phyloP scores from a whole-genome alignment of 2,888 invertebrate genomes.

The Epinotia ramella region DNA sequence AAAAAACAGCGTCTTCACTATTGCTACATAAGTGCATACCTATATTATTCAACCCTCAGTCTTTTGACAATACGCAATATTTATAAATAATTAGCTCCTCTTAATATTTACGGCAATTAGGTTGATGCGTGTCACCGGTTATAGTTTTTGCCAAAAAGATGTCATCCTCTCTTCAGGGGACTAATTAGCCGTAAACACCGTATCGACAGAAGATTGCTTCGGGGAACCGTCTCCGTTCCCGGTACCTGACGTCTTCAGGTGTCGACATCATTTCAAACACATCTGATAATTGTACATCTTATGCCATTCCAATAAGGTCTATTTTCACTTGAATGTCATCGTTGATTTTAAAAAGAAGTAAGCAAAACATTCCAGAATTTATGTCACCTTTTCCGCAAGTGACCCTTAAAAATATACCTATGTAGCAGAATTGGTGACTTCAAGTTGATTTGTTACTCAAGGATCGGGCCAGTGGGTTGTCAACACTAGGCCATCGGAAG shows the following conservation, averaged over 20 bases:
- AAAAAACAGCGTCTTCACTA: not conserved
- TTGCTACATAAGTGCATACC: not conserved
- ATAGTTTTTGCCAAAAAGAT: slow-evolving; percentile 54
- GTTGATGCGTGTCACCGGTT: slow-evolving; percentile 24
- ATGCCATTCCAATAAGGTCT: not conserved
- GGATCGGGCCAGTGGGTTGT: not conserved
- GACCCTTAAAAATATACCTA: not conserved
- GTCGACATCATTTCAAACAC: slow-evolving; percentile 24
- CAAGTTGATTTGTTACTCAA: not conserved
- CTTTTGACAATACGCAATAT: not conserved
- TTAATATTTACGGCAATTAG: slow-evolving; percentile 20
- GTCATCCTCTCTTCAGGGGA: slow-evolving; percentile 55
- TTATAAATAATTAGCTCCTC: not conserved
- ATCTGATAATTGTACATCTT: not conserved
- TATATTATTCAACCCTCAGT: too few relatives aligned
- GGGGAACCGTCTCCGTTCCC: slow-evolving; percentile 49
- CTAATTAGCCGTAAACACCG: slow-evolving; percentile 63
- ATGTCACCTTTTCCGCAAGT: not conserved
- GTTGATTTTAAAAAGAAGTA: not conserved
- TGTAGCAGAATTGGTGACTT: not conserved
- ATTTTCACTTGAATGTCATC: not conserved
- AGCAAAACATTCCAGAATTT: slow-evolving; percentile 1
- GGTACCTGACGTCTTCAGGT: slow-evolving; percentile 41
- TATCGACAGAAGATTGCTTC: slow-evolving; percentile 55
- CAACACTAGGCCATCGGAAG: not conserved